Evolutionary conservation across 1,140 invertebrate genomes (phyloP).

Genomic region (Brachionus rubens): DNA sequence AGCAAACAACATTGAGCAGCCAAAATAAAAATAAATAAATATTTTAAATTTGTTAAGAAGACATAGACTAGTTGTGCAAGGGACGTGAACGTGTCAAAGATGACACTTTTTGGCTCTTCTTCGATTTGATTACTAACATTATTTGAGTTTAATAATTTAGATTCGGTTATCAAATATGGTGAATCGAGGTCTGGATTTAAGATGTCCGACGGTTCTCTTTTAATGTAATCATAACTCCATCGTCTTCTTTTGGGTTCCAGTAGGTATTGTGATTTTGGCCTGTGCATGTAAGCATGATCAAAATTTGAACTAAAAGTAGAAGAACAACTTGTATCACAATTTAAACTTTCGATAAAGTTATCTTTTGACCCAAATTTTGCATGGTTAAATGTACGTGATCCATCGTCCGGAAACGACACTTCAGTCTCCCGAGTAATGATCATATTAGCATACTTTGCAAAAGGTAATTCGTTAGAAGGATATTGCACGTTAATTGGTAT

Average conservation of each 20-base stretch:
- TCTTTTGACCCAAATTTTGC: conserved; percentile 2
- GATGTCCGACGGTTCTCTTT: conserved; percentile 9
- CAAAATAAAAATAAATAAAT: conserved; percentile 19
- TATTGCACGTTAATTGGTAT: too few relatives aligned
- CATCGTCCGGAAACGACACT: not conserved
- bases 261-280: not conserved
- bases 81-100: not conserved
- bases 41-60: conserved; percentile 19
- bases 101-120: not conserved
- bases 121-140: not conserved
- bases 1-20: not conserved
- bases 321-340: conserved; percentile 30
- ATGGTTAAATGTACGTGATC: not conserved
- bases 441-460: not conserved
- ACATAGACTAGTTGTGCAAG: not conserved
- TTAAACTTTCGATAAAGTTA: conserved; percentile 24
- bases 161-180: conserved; percentile 22
- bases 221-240: conserved; percentile 12
- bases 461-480: not conserved
- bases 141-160: not conserved
- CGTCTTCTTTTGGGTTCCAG: conserved; percentile 7
- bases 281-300: conserved; percentile 3
- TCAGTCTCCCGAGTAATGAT: not conserved
- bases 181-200: not conserved
- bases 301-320: conserved; percentile 3